phyloP scores from a whole-genome alignment of 2,797 vertebrate genomes.

The Pteropus rufus region DNA sequence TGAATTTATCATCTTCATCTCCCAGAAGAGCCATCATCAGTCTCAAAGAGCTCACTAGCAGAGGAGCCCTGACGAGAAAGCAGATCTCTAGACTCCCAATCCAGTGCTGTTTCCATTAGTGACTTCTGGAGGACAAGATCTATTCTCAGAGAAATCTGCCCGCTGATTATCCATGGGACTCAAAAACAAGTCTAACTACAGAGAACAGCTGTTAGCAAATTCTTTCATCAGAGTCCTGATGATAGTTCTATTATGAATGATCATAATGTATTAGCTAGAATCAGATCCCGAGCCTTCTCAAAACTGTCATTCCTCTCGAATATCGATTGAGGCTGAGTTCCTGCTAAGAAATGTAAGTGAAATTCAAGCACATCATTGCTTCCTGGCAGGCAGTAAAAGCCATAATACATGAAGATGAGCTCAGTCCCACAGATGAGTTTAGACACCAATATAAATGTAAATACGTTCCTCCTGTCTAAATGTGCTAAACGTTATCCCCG shows the following conservation, averaged over 20 bases:
- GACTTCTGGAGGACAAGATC: background rate
- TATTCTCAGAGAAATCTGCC: background rate
- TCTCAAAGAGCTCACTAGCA: background rate
- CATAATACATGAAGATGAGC: slow-evolving; percentile 59
- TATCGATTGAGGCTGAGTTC: slow-evolving; percentile 41
- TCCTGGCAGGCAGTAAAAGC: slow-evolving; percentile 57
- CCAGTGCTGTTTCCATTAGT: background rate
- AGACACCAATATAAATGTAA: slow-evolving; percentile 68
- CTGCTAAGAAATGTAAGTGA: slow-evolving; percentile 57
- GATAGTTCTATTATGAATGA: background rate
- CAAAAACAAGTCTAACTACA: background rate
- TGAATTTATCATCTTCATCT: background rate
- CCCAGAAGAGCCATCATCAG: background rate
- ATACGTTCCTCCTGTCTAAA: slow-evolving; percentile 36
- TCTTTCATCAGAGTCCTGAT: background rate
- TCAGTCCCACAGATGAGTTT: slow-evolving; percentile 32
- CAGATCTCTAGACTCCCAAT: background rate
- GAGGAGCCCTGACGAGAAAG: background rate
- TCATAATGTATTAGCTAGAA: slow-evolving; percentile 31
- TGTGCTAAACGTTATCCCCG: background rate
- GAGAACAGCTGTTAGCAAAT: slow-evolving; percentile 39
- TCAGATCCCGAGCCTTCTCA: background rate
- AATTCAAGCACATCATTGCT: slow-evolving; percentile 39
- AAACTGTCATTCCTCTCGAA: background rate
- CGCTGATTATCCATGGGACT: background rate